Percentiles rank a stretch among this genome's conserved stretches.
Conservation (phyloP, 1,140 invertebrate genomes). For the Aradophagus sp. region DNA sequence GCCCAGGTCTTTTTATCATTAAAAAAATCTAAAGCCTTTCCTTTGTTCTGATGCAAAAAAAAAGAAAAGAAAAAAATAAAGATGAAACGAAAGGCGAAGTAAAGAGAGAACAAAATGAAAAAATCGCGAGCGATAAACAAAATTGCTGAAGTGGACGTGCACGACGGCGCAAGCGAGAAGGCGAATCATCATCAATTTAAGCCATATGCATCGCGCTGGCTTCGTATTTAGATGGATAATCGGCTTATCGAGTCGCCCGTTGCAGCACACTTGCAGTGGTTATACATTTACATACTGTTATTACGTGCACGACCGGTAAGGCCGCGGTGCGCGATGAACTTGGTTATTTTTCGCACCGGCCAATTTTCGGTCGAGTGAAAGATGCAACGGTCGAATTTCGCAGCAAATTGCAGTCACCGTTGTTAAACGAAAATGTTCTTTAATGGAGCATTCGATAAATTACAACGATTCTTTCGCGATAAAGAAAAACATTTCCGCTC, state of each 20-base stretch:
- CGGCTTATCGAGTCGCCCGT: conserved; percentile 69
- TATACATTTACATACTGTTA: conserved; percentile 63
- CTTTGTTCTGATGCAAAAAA: conserved; percentile 13
- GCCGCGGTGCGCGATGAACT: conserved; percentile 38
- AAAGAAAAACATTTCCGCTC: no score
- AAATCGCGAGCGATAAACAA: conserved; percentile 36
- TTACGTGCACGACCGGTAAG: conserved; percentile 61
- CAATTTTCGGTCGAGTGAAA: conserved; percentile 34
- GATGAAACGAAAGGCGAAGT: no score
- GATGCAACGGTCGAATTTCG: no score
- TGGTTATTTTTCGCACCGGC: conserved; percentile 47
- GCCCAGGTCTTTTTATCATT: conserved; percentile 1
- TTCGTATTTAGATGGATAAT: conserved; percentile 75
- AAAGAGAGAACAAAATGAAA: no score
- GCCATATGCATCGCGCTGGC: conserved; percentile 71
- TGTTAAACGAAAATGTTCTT: no score
- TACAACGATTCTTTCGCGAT: no score
- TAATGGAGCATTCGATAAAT: no score
- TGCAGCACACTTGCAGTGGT: conserved; percentile 66
- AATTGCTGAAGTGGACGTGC: conserved; percentile 25
- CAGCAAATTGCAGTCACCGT: no score
- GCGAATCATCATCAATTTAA: conserved; percentile 69
- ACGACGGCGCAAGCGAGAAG: conserved; percentile 19
- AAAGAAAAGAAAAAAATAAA: no score
- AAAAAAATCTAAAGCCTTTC: conserved; percentile 5